Base-by-base conservation (phyloP, 1,140 invertebrate species). In the Agrilus planipennis region DNA sequence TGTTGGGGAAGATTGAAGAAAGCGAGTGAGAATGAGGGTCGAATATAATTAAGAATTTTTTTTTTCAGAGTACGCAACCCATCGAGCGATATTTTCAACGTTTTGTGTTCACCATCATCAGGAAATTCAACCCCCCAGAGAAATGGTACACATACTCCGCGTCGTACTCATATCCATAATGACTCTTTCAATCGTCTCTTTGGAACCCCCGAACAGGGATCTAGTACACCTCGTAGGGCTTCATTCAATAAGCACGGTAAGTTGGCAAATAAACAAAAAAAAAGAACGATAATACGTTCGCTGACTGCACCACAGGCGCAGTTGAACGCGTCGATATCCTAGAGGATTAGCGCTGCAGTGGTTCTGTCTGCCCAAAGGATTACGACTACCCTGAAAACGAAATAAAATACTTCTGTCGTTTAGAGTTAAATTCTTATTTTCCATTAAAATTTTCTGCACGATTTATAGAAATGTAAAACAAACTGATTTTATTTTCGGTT, bases 171-270 rank as follows among this genome's bases (percentile, higher is more conserved):
- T 4, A 49, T 46, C 7, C 47, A 50, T 39, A 44, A 40, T 4
- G 56, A 58, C 31, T 60, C 58, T 3, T 60, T 60, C 43, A 51
- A 50, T 23, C 49, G 52, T 28, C 43, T 60, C 4, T 60, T 60
- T 35, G 58, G 58, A 34, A 40, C 41, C 25, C 32, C 49, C 3
- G 49, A n/a, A n/a, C n/a, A n/a, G n/a, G n/a, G 49, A 12, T 14
- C 43, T 41, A 31, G 15, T 35, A 17, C 45, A 21, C 41, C 41
- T 11, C 17, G 18, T 14, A 50, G 50, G 44, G 46, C 43, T 20
- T 57, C 53, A 7, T 47, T 57, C 14, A 51, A 52, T 14, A 57
- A 57, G 40, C 49, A 55, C 46, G 55, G 55, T 57, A 44, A 42
- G 38, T 29, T n/a, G n/a, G n/a, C n/a, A n/a, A n/a, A n/a, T n/a